Evolutionary conservation across 92 coral and sea anemone genomes (phyloP), one percentile per base, ranked within the genome.

Genomic region (Porites lobata): DNA sequence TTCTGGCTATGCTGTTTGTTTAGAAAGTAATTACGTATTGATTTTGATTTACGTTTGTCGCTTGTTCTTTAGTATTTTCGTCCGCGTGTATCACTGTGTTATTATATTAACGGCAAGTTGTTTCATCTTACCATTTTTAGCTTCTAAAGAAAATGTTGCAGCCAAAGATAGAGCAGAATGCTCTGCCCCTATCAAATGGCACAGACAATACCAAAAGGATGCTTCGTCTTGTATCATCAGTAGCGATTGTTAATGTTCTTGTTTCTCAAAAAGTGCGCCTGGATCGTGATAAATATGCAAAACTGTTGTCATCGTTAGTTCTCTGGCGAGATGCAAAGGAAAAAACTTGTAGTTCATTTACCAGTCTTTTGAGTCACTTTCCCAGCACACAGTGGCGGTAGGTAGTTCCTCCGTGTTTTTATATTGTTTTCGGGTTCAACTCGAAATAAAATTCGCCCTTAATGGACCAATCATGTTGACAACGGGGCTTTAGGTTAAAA

Each of bases 151-250:
- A 83, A 21, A 71, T 58, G 20, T 50, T 83, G 0, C 38, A 43
- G 1, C 8, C 59, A 47, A 83, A 69, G 71, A 73, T 71, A n/a
- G 79, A 72, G 9, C 63, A 73, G 52, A 83, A 83, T 63, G 71
- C 87, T 4, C 14, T 47, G 13, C 79, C 50, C 72, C 69, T 15
- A 14, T 0, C 79, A 83, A 21, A 19, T 0, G 70, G 8, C 47
- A 32, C 67, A 56, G 86, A 21, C 58, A 1, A 19, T 32, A 32
- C 38, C 9, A 24, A 15, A 5, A 58, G 0, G 22, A 47, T 83
- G 19, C 70, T 22, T 52, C 68, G 65, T 51, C n/a, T 83, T 43
- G 87, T 83, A 10, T 83, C 87, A 24, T 71, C 87, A 47, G 70
- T 58, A 47, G 87, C 87, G 43, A 83, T 72, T 73, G 71, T 52